phyloP scores from a whole-genome alignment of 2,888 invertebrate genomes.

The Lepidonotus clava region DNA sequence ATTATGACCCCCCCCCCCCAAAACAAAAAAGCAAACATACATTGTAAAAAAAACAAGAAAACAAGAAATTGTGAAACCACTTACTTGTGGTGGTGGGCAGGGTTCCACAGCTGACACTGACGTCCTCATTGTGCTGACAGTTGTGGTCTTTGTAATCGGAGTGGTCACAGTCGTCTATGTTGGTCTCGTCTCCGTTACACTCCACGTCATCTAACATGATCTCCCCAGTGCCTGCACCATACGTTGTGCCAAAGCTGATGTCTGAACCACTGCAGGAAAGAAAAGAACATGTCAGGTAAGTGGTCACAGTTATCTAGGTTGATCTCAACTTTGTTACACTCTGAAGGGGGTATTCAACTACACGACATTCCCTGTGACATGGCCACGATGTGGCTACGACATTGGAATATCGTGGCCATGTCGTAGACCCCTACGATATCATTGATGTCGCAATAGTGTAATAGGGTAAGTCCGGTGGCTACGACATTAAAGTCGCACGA shows the following conservation, averaged over 20 bases:
- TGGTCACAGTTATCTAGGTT: no score
- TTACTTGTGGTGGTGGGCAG: constrained; percentile 29
- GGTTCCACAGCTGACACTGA: constrained; percentile 35
- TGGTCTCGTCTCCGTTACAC: constrained; percentile 3
- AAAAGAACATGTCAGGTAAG: neutral
- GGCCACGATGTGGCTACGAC: no score
- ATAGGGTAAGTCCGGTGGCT: no score
- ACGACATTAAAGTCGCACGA: no score
- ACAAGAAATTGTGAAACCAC: neutral
- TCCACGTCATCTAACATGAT: constrained; percentile 13
- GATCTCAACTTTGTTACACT: no score
- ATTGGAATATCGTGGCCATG: no score
- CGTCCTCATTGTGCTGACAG: constrained; percentile 48
- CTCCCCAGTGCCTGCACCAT: neutral
- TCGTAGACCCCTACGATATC: no score
- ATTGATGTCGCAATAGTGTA: no score
- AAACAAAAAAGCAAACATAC: neutral
- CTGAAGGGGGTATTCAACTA: no score
- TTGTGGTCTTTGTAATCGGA: neutral
- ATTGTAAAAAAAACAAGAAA: neutral
- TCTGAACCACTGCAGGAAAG: neutral
- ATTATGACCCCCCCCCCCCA: neutral
- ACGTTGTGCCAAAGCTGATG: neutral
- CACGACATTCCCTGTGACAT: no score
- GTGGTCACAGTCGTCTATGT: constrained; percentile 2